Evolutionary conservation across 2,888 invertebrate species (phyloP).

Genomic region (Hermaeophaga mercurialis): DNA sequence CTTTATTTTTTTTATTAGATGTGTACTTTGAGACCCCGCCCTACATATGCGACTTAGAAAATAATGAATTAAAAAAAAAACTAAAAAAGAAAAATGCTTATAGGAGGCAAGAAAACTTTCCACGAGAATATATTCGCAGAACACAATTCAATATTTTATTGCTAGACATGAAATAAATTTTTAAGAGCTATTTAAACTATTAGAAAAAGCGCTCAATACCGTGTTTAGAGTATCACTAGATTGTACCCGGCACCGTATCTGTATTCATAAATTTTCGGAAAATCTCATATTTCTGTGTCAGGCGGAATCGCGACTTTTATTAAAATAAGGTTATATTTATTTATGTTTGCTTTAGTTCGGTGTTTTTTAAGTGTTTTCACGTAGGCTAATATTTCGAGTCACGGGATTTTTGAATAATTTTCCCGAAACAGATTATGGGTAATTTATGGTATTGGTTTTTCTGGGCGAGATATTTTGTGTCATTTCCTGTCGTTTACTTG

Average conservation of each 20-base stretch:
- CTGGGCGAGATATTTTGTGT: slow-evolving; percentile 18
- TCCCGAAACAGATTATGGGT: slow-evolving; percentile 9
- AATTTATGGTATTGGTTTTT: slow-evolving; percentile 20
- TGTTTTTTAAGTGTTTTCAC: slow-evolving; percentile 31
- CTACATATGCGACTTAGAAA: too few species aligned
- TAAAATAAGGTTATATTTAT: slow-evolving; percentile 36
- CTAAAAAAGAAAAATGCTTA: too few species aligned
- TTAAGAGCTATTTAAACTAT: slow-evolving; percentile 9
- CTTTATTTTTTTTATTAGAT: too few species aligned
- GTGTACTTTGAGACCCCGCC: too few species aligned
- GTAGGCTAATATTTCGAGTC: slow-evolving; percentile 21
- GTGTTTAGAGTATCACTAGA: slow-evolving; percentile 14
- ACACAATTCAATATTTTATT: not conserved
- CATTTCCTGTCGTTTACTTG: slow-evolving; percentile 6
- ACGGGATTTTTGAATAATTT: slow-evolving; percentile 30
- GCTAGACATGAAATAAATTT: slow-evolving; percentile 4
- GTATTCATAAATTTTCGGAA: slow-evolving; percentile 27
- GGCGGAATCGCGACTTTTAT: slow-evolving; percentile 34
- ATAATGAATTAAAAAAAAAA: too few species aligned
- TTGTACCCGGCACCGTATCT: slow-evolving; percentile 31
- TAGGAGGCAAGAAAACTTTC: not conserved
- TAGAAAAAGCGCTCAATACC: slow-evolving; percentile 15
- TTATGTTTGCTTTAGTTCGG: slow-evolving; percentile 25
- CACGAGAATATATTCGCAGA: too few species aligned
- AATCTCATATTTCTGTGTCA: slow-evolving; percentile 22